Conservation (phyloP, 2,113 vertebrate species). For the Pluvianellus socialis region DNA sequence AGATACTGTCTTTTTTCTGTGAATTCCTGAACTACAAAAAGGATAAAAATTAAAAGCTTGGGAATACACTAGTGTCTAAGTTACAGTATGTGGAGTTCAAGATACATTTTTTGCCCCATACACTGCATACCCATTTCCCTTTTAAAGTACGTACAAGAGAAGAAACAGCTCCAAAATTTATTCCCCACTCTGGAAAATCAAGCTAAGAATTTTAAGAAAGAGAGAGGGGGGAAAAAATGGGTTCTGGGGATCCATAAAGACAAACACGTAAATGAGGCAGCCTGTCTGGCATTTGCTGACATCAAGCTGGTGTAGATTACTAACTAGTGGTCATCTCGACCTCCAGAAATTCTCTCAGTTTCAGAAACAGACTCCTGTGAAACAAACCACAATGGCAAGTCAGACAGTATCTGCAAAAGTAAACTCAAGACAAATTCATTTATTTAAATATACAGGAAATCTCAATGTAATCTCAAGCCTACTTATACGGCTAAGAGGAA, state of each 20-base stretch:
- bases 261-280: background rate
- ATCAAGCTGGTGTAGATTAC: background rate
- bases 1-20: background rate
- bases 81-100: background rate
- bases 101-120: background rate
- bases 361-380: background rate
- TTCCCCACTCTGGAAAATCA: background rate
- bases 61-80: background rate
- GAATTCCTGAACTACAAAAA: background rate
- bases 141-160: background rate
- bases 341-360: background rate
- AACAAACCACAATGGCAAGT: background rate
- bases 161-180: background rate
- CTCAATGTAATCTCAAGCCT: background rate
- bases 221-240: background rate
- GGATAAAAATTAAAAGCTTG: background rate
- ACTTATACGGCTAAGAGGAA: background rate
- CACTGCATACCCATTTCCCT: background rate
- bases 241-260: background rate
- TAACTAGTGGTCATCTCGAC: background rate
- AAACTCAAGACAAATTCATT: background rate
- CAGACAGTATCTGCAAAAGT: background rate
- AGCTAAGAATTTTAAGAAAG: background rate
- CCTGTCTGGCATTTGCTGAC: background rate
- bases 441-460: background rate